Evolutionary conservation across 1,140 invertebrate genomes (phyloP).

Genomic region (Bombus waltoni): DNA sequence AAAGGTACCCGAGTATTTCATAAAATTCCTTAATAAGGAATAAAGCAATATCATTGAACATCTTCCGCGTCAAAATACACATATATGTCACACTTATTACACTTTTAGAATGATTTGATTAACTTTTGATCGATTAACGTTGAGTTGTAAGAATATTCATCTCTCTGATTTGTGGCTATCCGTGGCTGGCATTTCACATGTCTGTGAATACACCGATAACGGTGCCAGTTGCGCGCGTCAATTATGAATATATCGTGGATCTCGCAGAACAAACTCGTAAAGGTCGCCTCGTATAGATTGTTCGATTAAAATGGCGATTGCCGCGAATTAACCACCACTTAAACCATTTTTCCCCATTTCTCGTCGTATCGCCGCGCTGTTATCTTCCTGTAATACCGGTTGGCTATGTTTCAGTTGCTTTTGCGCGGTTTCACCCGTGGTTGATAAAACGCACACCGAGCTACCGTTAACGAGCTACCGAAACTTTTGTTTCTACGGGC

Average conservation of each 20-base stretch:
- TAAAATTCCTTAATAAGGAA: too few relatives aligned
- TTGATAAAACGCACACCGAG: constrained; percentile 31
- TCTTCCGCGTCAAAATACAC: too few relatives aligned
- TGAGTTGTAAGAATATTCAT: background rate
- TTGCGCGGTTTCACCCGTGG: background rate
- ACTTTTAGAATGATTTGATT: background rate
- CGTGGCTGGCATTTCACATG: background rate
- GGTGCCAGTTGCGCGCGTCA: constrained; percentile 63
- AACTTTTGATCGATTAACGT: background rate
- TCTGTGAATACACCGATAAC: constrained; percentile 19
- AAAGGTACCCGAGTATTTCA: too few relatives aligned
- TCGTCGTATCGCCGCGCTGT: background rate
- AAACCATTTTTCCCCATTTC: constrained; percentile 10
- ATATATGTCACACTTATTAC: too few relatives aligned
- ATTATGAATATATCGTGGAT: constrained; percentile 70
- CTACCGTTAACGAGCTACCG: constrained; percentile 32
- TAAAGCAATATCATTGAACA: too few relatives aligned
- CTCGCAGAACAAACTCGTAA: constrained; percentile 50
- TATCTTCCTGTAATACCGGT: constrained; percentile 20
- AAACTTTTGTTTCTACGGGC: constrained; percentile 37
- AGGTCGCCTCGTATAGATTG: constrained; percentile 16
- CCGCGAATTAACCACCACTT: constrained; percentile 18
- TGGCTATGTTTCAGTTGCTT: constrained; percentile 4
- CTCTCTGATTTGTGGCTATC: background rate
- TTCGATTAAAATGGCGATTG: constrained; percentile 51